Evolutionary conservation across 1,140 invertebrate species (phyloP), one percentile per base, ranked within the genome.

Genomic region (Frieseomelitta varia): DNA sequence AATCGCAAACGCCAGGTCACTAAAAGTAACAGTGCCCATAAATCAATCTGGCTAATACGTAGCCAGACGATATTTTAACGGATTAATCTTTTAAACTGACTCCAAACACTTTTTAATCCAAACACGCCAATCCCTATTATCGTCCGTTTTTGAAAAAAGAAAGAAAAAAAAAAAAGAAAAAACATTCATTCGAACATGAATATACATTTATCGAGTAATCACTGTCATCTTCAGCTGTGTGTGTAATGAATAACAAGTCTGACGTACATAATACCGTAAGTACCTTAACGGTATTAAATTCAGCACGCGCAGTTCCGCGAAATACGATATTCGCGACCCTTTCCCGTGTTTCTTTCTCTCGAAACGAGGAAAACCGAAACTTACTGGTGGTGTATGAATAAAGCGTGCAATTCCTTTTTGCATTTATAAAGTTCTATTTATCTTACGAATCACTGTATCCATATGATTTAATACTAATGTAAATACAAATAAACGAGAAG

Each of bases 231-330:
- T 30, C 71, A 84, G 69, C 72, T 77, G 34, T 77, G 56, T 77
- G 58, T n/a, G 53, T 39, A 76, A 84, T 53, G 61, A 87, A 39
- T 78, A 79, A 87, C 61, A 87, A 87, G 79, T 85, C 85, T 85
- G 78, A 85, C 19, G 56, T 81, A 81, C 74, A 73, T 74, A n/a
- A n/a, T n/a, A n/a, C n/a, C n/a, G 83, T 87, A 85, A 87, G 86
- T 87, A 81, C 77, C n/a, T 58, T 30, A 85, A 67, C 10, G 74
- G 24, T 39, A 69, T 87, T 85, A 63, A 30, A 74, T 79, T 74
- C 8, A 39, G 34, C 67, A 58, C 39, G 30, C 21, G 24, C 34
- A 47, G 55, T 21, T 17, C 4, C 21, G 11, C 27, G n/a, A 63
- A 39, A 39, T 4, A 51, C 4, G 0, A 69, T 56, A 74, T 17